A percentile compares a stretch with the other conserved stretches of the same genome.
Conservation (phyloP, 2,888 invertebrate species). For the Pollenia amentaria region DNA sequence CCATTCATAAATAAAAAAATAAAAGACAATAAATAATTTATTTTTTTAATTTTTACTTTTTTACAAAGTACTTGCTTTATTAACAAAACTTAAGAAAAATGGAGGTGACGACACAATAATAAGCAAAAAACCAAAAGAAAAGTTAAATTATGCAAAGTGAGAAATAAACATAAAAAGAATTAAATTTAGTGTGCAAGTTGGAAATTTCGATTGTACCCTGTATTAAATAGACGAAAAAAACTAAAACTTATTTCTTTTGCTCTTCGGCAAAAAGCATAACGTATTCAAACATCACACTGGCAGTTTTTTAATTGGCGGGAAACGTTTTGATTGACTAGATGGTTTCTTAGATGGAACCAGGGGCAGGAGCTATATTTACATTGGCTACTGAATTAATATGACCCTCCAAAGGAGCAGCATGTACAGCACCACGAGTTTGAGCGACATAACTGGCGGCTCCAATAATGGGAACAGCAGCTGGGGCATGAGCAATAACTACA, state of each 20-base stretch:
- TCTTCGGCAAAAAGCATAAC: not conserved
- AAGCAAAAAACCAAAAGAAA: not conserved
- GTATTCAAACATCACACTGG: slow-evolving; percentile 16
- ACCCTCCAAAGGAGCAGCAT: slow-evolving; percentile 68
- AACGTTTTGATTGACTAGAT: slow-evolving; percentile 15
- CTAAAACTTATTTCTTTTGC: slow-evolving; percentile 8
- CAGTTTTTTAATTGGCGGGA: not conserved
- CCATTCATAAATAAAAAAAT: not conserved
- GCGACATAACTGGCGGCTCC: slow-evolving; percentile 61
- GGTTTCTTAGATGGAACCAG: slow-evolving; percentile 66
- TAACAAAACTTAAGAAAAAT: slow-evolving; percentile 31
- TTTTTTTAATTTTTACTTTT: slow-evolving; percentile 15
- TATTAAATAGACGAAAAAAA: slow-evolving; percentile 14
- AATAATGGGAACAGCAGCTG: slow-evolving; percentile 63
- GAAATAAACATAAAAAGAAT: slow-evolving; percentile 3
- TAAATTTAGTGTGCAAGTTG: slow-evolving; percentile 18
- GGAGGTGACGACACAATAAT: not conserved
- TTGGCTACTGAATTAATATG: slow-evolving; percentile 67
- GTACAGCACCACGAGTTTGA: slow-evolving; percentile 65
- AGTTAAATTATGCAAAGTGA: slow-evolving; percentile 11
- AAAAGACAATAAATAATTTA: not conserved
- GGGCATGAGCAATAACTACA: slow-evolving; percentile 38
- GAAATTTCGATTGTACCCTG: slow-evolving; percentile 24
- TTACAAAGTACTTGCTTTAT: slow-evolving; percentile 55
- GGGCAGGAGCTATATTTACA: slow-evolving; percentile 72